A percentile compares a stretch with the other conserved stretches of the same genome.
Conservation (phyloP, 1,140 invertebrate species). For the fruit fly (Drosophila melanogaster) region DNA sequence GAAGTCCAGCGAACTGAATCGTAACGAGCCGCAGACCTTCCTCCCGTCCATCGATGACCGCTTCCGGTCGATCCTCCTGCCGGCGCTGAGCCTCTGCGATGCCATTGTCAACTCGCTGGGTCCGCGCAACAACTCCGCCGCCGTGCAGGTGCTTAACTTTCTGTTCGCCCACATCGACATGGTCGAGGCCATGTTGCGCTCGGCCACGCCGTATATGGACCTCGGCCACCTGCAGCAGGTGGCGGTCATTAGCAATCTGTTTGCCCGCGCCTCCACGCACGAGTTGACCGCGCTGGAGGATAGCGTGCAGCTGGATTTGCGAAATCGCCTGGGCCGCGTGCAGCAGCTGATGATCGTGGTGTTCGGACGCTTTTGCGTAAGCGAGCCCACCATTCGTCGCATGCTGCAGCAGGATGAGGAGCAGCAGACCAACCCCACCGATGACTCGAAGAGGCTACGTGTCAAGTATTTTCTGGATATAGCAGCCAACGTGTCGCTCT, state of each 20-base stretch:
- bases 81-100: constrained; percentile 91
- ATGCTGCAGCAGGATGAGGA: constrained; percentile 51
- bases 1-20: constrained; percentile 67
- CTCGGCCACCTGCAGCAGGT: constrained; percentile 89
- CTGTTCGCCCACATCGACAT: constrained; percentile 92
- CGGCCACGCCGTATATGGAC: constrained; percentile 88
- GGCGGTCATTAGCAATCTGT: constrained; percentile 90
- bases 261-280: constrained; percentile 88
- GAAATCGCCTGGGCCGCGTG: constrained; percentile 87
- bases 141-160: constrained; percentile 91
- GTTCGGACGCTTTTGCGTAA: constrained; percentile 88
- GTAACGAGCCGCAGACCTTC: constrained; percentile 83
- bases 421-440: constrained; percentile 13
- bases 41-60: constrained; percentile 87
- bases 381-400: constrained; percentile 71
- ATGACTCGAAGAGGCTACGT: constrained; percentile 41
- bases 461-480: constrained; percentile 86
- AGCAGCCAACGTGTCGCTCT: constrained; percentile 88
- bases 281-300: constrained; percentile 32
- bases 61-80: constrained; percentile 92
- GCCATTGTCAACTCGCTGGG: constrained; percentile 92
- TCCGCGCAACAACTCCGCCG: constrained; percentile 91
- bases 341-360: constrained; percentile 90
- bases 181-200: constrained; percentile 90
- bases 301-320: constrained; percentile 75